Percentiles rank a stretch among this genome's conserved stretches.
Conservation (phyloP, 1,140 invertebrate species). For the Drosophila santomea region DNA sequence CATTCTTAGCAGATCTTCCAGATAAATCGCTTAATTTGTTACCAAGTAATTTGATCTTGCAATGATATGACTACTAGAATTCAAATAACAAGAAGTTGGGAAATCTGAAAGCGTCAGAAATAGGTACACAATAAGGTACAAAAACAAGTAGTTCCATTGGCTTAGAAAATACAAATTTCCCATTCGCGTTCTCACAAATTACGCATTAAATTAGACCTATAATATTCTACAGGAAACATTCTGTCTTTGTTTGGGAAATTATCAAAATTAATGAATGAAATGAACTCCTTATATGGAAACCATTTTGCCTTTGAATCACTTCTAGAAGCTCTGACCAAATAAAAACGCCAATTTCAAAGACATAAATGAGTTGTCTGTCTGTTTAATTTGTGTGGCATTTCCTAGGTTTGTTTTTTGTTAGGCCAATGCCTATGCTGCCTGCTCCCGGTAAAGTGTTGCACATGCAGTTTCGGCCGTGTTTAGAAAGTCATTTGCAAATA, state of each 20-base stretch:
- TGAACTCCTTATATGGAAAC: conserved; percentile 31
- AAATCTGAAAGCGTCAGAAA: conserved; percentile 3
- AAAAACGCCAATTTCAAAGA: conserved; percentile 12
- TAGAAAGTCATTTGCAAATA: conserved; percentile 65
- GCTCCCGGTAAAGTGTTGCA: conserved; percentile 29
- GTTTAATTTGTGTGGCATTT: conserved; percentile 23
- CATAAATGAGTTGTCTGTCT: conserved; percentile 26
- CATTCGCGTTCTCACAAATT: conserved; percentile 13
- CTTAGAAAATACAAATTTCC: conserved; percentile 5
- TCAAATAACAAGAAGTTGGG: neutral
- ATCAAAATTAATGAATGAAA: conserved; percentile 28
- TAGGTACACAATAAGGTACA: neutral
- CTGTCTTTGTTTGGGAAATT: conserved; percentile 23
- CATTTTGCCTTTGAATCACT: conserved; percentile 43
- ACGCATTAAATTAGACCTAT: conserved; percentile 35
- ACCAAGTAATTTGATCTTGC: conserved; percentile 18
- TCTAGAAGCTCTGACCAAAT: conserved; percentile 36
- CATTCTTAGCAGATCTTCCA: conserved; percentile 20
- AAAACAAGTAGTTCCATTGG: conserved; percentile 25
- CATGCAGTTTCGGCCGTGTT: conserved; percentile 27
- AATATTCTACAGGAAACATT: conserved; percentile 19
- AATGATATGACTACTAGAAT: conserved; percentile 3
- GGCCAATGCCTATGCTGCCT: neutral
- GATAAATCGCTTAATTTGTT: conserved; percentile 17
- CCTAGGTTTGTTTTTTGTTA: conserved; percentile 36